Base-by-base conservation (phyloP, 2,888 invertebrate genomes). In the Drosophila cracens region DNA sequence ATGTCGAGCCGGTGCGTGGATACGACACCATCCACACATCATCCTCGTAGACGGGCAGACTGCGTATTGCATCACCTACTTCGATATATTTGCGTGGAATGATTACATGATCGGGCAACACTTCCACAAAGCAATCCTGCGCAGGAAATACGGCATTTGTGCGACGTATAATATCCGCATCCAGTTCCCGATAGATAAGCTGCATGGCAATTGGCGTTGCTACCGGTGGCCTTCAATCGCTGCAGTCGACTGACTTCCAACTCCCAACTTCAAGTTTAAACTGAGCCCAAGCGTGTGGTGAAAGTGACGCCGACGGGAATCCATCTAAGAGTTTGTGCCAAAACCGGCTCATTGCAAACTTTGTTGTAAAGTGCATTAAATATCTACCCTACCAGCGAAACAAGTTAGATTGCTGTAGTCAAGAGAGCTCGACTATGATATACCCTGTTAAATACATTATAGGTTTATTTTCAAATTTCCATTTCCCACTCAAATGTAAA, bases 1-100 rank as follows among this genome's bases (percentile, higher is more conserved):
- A 98, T 1, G 98, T 98, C 29, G 98, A 98, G 18, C 98, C 98
- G 83, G 98, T 97, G 88, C 98, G 95, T 0, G 98, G 98, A 94
- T 96, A 98, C 13, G 98, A 98, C 52, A 97, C 95, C 92, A 98
- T 94, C 96, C 98, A 97, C 0, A 97, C 95, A 91, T 98, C 98
- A 81, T 96, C 96, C 5, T 95, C 94, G 62, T 95, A 94, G 3
- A 97, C 95, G 63, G 96, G 94, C 91, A 97, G 95, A 65, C 96
- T 95, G 67, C 96, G 92, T 66, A 97, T 96, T 79, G 95, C 94
- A 80, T 95, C 95, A 0, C 95, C 96, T 40, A 96, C 94, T 18
- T 95, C 94, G 82, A 94, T 94, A 85, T 95, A 97, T 83, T 95
- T 95, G 0, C 95, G 94, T 1, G 97, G 96, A 73, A 97, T 91